phyloP scores from a whole-genome alignment of 2,888 invertebrate species.

The Metacarcinus magister region DNA sequence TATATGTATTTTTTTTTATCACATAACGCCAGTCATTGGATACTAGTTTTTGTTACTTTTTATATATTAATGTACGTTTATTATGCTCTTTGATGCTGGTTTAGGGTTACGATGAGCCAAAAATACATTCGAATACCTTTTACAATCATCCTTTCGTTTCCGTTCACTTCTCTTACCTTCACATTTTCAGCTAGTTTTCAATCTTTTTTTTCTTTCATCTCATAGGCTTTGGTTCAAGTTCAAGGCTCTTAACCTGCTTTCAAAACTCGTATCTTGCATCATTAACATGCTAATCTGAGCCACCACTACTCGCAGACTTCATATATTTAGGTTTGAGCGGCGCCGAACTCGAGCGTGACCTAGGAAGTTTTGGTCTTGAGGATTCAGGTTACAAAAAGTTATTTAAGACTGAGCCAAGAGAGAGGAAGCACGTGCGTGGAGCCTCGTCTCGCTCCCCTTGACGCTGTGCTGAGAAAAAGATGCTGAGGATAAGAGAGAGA shows the following conservation, averaged over 20 bases:
- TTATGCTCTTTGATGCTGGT: neutral
- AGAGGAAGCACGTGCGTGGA: constrained; percentile 26
- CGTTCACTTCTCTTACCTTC: neutral
- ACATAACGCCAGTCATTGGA: neutral
- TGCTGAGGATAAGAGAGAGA: neutral
- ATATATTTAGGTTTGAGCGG: neutral
- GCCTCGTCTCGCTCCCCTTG: neutral
- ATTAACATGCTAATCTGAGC: neutral
- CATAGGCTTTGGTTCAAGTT: neutral
- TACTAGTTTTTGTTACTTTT: neutral
- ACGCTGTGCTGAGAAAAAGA: neutral
- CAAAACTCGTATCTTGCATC: neutral
- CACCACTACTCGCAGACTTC: neutral
- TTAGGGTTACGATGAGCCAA: neutral
- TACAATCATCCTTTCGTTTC: neutral
- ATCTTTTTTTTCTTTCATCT: neutral
- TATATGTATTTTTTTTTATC: neutral
- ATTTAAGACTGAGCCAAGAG: neutral
- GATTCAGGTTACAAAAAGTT: neutral
- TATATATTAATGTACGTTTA: no score
- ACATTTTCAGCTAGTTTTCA: neutral
- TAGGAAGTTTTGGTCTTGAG: neutral
- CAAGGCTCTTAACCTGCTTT: neutral
- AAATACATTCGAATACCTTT: neutral
- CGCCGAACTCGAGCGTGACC: neutral